A percentile compares a stretch with the other conserved stretches of the same genome.
These are phyloP conservation scores for Cecidostiba fungosa DNA, from an alignment of 2,888 invertebrate species.

Conservation along the genomic window DNA sequence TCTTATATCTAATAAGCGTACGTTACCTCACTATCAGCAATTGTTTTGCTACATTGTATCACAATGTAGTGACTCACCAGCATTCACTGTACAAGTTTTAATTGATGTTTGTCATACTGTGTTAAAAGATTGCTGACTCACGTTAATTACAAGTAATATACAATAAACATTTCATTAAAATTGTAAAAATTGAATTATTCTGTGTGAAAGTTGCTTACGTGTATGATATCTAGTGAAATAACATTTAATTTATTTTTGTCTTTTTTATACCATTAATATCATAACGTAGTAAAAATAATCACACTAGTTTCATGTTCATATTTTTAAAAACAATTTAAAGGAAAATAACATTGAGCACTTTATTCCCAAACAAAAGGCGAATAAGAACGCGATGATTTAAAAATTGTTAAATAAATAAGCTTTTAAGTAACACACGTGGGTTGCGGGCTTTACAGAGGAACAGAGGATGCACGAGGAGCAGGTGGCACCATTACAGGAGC, in stretches of 20 bases:
- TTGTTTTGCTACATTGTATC: slow-evolving; percentile 52
- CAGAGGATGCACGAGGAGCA: slow-evolving; percentile 78
- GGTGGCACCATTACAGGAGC: slow-evolving; percentile 76
- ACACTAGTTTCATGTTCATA: slow-evolving; percentile 47
- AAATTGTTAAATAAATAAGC: slow-evolving; percentile 57
- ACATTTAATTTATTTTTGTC: slow-evolving; percentile 45
- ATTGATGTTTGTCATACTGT: slow-evolving; percentile 61
- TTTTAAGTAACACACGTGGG: slow-evolving; percentile 73
- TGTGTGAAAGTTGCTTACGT: slow-evolving; percentile 55
- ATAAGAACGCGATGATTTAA: slow-evolving; percentile 40
- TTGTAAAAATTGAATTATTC: slow-evolving; percentile 57
- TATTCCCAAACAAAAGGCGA: slow-evolving; percentile 21
- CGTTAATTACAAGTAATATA: slow-evolving; percentile 60
- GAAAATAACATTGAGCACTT: slow-evolving; percentile 39
- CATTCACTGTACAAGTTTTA: slow-evolving; percentile 56
- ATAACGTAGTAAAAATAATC: slow-evolving; percentile 42
- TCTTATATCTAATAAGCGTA: not conserved
- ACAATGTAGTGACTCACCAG: slow-evolving; percentile 57
- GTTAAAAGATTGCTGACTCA: slow-evolving; percentile 64
- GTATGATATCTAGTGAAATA: slow-evolving; percentile 51
- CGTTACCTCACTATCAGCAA: slow-evolving; percentile 50
- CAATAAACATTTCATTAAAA: slow-evolving; percentile 57
- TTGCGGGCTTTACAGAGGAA: slow-evolving; percentile 79
- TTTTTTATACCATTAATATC: slow-evolving; percentile 45
- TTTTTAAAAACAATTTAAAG: slow-evolving; percentile 24